A percentile compares a stretch with the other conserved stretches of the same genome.
Evolutionary conservation across 1,140 invertebrate genomes (phyloP).

Genomic region (Thaumetopoea pityocampa): DNA sequence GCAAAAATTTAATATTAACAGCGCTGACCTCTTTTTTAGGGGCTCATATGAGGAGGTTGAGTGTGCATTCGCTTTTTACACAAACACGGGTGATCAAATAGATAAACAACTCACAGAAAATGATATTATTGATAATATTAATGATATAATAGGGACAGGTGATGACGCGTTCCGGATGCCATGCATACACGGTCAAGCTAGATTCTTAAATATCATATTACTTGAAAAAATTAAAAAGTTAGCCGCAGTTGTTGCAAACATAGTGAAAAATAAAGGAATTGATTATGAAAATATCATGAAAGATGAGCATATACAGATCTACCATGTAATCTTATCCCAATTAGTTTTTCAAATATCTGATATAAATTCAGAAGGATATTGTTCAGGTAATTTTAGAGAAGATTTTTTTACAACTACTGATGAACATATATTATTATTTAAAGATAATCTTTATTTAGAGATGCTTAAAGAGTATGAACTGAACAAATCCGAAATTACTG

Average conservation of each 20-base stretch:
- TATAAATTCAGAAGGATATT: not conserved
- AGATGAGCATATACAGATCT: not conserved
- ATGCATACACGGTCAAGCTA: not conserved
- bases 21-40: constrained; percentile 2
- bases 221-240: constrained; percentile 6
- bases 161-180: not conserved
- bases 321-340: constrained; percentile 10
- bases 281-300: not conserved
- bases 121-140: constrained; percentile 1
- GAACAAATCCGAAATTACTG: not conserved
- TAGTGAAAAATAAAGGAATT: constrained; percentile 1
- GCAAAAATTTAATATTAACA: constrained; percentile 1
- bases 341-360: constrained; percentile 6
- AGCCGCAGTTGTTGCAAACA: not conserved
- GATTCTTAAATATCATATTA: not conserved
- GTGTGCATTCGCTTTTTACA: constrained; percentile 10
- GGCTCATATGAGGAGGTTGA: not conserved
- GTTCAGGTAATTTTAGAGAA: not conserved
- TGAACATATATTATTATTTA: not conserved
- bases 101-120: not conserved
- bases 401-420: constrained; percentile 10
- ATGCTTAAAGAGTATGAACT: not conserved
- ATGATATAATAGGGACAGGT: constrained; percentile 4
- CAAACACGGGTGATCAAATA: constrained; percentile 1
- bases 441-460: not conserved